These are phyloP conservation scores for Tetragnatha versicolor DNA, from an alignment of 1,140 invertebrate species.

Conservation along the genomic window DNA sequence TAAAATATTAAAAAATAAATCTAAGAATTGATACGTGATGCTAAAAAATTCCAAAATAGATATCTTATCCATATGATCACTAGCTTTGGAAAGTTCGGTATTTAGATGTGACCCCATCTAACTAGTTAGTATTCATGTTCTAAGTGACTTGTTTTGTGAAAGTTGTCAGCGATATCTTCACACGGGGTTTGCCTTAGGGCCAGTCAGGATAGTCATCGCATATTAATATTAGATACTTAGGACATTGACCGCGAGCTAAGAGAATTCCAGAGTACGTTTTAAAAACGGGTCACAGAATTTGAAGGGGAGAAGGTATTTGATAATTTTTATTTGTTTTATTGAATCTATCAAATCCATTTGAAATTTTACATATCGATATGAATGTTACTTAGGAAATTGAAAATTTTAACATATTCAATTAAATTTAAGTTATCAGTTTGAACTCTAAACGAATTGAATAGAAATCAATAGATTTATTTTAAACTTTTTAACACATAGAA, in stretches of 20 bases:
- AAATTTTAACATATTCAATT: no score
- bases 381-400: no score
- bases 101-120: constrained; percentile 28
- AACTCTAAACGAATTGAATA: no score
- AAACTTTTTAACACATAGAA: no score
- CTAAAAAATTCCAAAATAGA: not conserved
- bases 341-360: no score
- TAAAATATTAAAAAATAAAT: no score
- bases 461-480: no score
- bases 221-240: constrained; percentile 25
- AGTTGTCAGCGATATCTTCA: constrained; percentile 27
- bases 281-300: not conserved
- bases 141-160: constrained; percentile 28
- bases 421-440: no score
- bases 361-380: no score
- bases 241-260: constrained; percentile 12
- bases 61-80: not conserved
- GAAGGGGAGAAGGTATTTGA: not conserved
- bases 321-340: no score
- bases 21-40: no score
- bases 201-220: constrained; percentile 1
- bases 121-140: constrained; percentile 30
- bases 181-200: not conserved
- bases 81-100: constrained; percentile 20
- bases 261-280: not conserved